These are phyloP conservation scores for Lymantria monacha DNA, from an alignment of 2,888 invertebrate genomes.

Conservation along the genomic window DNA sequence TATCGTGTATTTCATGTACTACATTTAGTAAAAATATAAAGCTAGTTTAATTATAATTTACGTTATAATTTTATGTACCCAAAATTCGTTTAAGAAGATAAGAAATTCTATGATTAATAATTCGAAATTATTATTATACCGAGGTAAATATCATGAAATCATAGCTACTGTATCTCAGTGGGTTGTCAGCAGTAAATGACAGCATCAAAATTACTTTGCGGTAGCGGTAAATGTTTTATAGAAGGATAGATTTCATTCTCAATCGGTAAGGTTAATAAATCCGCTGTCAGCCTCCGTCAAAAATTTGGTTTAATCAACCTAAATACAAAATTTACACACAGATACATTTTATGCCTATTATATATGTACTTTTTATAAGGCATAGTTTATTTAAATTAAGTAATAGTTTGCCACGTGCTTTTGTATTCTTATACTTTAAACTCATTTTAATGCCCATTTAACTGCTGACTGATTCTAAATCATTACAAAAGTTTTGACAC, in stretches of 20 bases:
- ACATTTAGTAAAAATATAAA: no score
- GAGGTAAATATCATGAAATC: not conserved
- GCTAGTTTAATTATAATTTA: no score
- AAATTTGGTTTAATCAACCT: slow-evolving; percentile 5
- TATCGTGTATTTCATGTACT: no score
- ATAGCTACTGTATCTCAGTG: not conserved
- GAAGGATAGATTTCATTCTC: slow-evolving; percentile 15
- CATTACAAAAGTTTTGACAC: slow-evolving; percentile 9
- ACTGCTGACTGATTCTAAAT: slow-evolving; percentile 2
- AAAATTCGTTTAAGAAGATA: no score
- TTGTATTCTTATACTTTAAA: not conserved
- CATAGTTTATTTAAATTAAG: no score
- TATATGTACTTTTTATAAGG: not conserved
- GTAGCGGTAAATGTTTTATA: slow-evolving; percentile 9
- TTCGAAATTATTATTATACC: not conserved
- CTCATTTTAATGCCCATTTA: not conserved
- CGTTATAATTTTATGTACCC: no score
- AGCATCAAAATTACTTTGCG: slow-evolving; percentile 7
- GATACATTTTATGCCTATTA: not conserved
- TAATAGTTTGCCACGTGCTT: not conserved
- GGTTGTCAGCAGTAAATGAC: slow-evolving; percentile 20
- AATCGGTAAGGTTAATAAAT: slow-evolving; percentile 21
- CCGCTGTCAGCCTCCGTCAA: slow-evolving; percentile 13
- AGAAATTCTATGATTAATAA: no score
- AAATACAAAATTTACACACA: slow-evolving; percentile 15